A percentile compares a stretch with the other conserved stretches of the same genome.
These are phyloP conservation scores for Clusia tigrina DNA, from an alignment of 2,888 invertebrate genomes.

Conservation along the genomic window DNA sequence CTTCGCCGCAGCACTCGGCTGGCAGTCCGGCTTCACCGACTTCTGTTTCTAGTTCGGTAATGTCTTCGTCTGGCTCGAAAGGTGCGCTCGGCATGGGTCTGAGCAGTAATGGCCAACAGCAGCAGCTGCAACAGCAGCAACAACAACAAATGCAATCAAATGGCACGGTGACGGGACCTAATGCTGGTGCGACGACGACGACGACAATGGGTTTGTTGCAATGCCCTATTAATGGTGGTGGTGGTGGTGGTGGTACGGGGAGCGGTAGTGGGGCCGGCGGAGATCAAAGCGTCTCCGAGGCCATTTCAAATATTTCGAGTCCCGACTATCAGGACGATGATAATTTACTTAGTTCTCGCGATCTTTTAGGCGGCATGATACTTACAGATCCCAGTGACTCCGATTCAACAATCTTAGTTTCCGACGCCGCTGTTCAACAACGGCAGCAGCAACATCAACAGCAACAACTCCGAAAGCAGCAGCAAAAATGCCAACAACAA, in stretches of 20 bases:
- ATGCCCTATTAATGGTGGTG: slow-evolving; percentile 51
- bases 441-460: slow-evolving; percentile 59
- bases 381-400: slow-evolving; percentile 89
- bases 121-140: slow-evolving; percentile 34
- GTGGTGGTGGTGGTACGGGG: slow-evolving; percentile 38
- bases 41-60: slow-evolving; percentile 86
- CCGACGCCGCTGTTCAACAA: slow-evolving; percentile 69
- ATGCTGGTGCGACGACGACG: slow-evolving; percentile 37
- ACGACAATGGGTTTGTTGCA: slow-evolving; percentile 53
- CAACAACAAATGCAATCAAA: slow-evolving; percentile 34
- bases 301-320: slow-evolving; percentile 88
- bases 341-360: slow-evolving; percentile 78
- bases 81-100: slow-evolving; percentile 63
- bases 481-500: slow-evolving; percentile 61
- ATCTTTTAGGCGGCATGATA: slow-evolving; percentile 79
- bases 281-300: slow-evolving; percentile 84
- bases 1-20: slow-evolving; percentile 69
- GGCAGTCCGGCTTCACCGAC: slow-evolving; percentile 81
- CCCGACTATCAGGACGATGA: slow-evolving; percentile 90
- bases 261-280: slow-evolving; percentile 65
- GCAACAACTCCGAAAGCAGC: slow-evolving; percentile 49
- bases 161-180: slow-evolving; percentile 41
- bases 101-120: slow-evolving; percentile 39
- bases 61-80: slow-evolving; percentile 80
- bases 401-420: slow-evolving; percentile 86